These are phyloP conservation scores for Hermaeophaga mercurialis DNA, from an alignment of 2,888 invertebrate species.

Conservation along the genomic window DNA sequence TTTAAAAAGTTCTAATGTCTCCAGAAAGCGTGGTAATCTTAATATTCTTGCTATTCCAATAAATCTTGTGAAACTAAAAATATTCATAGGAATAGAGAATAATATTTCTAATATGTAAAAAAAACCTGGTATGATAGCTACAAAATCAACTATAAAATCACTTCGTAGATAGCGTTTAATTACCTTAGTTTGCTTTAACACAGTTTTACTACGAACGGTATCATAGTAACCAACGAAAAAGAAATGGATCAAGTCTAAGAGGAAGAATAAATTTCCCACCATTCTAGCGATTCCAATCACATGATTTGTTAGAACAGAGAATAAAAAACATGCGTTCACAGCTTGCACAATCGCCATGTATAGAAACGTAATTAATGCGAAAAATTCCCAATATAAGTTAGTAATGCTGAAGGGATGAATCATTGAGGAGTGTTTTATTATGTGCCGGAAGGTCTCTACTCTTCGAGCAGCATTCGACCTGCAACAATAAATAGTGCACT, in stretches of 20 bases:
- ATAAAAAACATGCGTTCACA: background rate
- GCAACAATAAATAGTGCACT: background rate
- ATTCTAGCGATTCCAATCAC: background rate
- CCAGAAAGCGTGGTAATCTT: background rate
- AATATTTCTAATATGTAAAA: slow-evolving; percentile 10
- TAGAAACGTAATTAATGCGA: background rate
- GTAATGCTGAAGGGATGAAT: slow-evolving; percentile 11
- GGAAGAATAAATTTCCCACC: slow-evolving; percentile 4
- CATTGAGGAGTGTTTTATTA: background rate
- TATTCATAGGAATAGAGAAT: slow-evolving; percentile 8
- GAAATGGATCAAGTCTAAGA: slow-evolving; percentile 6
- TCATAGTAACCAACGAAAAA: slow-evolving; percentile 14
- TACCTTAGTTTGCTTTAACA: background rate
- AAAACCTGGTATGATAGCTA: slow-evolving; percentile 17
- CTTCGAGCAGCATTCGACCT: background rate
- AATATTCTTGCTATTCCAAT: background rate
- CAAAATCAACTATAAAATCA: slow-evolving; percentile 13
- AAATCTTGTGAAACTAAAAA: background rate
- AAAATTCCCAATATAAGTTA: slow-evolving; percentile 6
- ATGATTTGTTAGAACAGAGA: no score
- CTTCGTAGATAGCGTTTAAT: background rate
- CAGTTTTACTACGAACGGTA: background rate
- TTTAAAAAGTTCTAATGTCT: no score
- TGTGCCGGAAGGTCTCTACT: background rate
- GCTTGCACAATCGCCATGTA: slow-evolving; percentile 1